Percentiles rank a stretch among this genome's conserved stretches.
Evolutionary conservation across 2,888 invertebrate genomes (phyloP).

Genomic region (Lissonota sp.): DNA sequence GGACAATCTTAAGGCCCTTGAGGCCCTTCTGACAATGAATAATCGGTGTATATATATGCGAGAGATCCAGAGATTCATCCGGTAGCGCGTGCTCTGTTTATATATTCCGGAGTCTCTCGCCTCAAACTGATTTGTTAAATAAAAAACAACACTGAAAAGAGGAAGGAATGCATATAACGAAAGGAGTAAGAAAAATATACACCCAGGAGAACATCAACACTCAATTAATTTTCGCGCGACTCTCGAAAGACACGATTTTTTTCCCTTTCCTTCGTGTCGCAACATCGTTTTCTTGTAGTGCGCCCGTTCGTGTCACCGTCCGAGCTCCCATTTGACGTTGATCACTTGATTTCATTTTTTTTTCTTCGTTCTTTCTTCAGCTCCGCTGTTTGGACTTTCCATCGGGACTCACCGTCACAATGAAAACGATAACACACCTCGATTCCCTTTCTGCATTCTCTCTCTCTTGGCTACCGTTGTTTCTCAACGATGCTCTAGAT

Average conservation of each 20-base stretch:
- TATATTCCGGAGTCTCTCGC: too few species aligned
- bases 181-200: conserved; percentile 20
- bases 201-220: conserved; percentile 16
- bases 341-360: conserved; percentile 55
- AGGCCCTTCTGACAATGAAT: too few species aligned
- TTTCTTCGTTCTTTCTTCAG: background rate
- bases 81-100: background rate
- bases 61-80: too few species aligned
- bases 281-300: too few species aligned
- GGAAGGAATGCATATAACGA: background rate
- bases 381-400: conserved; percentile 59
- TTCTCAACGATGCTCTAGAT: conserved; percentile 44
- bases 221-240: conserved; percentile 41
- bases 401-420: conserved; percentile 32
- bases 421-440: conserved; percentile 19
- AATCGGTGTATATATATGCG: too few species aligned
- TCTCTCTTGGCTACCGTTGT: background rate
- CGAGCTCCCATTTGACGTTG: conserved; percentile 46
- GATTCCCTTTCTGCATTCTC: too few species aligned
- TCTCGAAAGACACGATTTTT: conserved; percentile 15
- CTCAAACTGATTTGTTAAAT: background rate
- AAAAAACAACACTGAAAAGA: background rate
- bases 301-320: conserved; percentile 10
- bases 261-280: too few species aligned
- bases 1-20: too few species aligned